Evolutionary conservation across 2,888 invertebrate species (phyloP).

Genomic region (Gordius sp.): DNA sequence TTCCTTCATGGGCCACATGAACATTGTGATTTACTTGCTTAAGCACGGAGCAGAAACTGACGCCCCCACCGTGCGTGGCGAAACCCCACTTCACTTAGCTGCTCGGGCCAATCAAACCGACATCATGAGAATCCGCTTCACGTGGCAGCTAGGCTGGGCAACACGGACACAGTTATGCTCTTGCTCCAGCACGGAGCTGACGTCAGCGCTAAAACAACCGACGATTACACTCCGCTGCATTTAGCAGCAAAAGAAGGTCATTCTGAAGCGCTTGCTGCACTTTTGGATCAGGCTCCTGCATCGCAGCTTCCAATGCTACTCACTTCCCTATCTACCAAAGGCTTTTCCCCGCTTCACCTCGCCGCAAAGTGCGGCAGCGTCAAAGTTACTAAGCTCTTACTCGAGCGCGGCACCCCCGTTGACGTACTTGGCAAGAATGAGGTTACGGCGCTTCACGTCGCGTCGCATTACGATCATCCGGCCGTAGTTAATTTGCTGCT

Average conservation of each 20-base stretch:
- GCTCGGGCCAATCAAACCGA: slow-evolving; percentile 97
- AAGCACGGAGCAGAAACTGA: slow-evolving; percentile 68
- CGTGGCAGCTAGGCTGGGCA: slow-evolving; percentile 82
- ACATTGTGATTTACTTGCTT: slow-evolving; percentile 86
- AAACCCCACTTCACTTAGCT: slow-evolving; percentile 87
- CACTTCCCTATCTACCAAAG: slow-evolving; percentile 57
- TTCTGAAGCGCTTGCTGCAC: slow-evolving; percentile 32
- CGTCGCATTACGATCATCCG: slow-evolving; percentile 74
- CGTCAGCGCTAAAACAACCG: slow-evolving; percentile 72
- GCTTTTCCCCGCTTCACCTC: slow-evolving; percentile 86
- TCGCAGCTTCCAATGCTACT: background rate
- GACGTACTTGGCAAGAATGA: slow-evolving; percentile 93
- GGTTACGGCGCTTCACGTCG: slow-evolving; percentile 86
- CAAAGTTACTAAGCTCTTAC: slow-evolving; percentile 61
- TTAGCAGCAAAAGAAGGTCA: slow-evolving; percentile 96
- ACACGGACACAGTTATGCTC: slow-evolving; percentile 83
- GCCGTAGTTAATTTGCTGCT: slow-evolving; percentile 36
- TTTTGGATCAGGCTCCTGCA: background rate
- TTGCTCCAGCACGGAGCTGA: slow-evolving; percentile 61
- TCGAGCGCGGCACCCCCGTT: slow-evolving; percentile 75
- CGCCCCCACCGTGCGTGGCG: slow-evolving; percentile 82
- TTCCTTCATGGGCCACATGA: slow-evolving; percentile 99
- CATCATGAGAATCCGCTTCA: slow-evolving; percentile 94
- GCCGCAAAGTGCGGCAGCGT: slow-evolving; percentile 96
- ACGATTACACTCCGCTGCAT: slow-evolving; percentile 83